Base-by-base conservation (phyloP, 2,113 vertebrate species). In the Lutjanus erythropterus region DNA sequence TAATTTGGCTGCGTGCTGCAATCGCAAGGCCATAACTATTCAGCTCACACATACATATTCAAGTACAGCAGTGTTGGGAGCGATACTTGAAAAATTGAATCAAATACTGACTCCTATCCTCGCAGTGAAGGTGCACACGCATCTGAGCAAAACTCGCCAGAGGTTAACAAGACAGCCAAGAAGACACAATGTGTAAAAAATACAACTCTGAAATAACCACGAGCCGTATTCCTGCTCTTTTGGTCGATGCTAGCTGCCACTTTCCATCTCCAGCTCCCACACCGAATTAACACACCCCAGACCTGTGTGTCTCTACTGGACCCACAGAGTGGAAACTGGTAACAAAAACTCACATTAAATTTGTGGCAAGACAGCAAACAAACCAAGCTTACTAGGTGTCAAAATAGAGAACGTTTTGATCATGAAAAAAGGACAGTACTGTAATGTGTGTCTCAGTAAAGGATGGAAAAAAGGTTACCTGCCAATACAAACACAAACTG, bases 1-100 rank as follows among this genome's bases (percentile, higher is more conserved):
- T 84, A 53, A 68, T 84, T 82, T 68, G 60, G 69, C 78, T 25
- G 65, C 35, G 35, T 44, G 37, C 21, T 44, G 23, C 18, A 31
- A 41, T 15, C 55, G 46, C 41, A 23, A 61, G 41, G 27, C 52
- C 19, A 60, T 4, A 16, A 21, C 59, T 62, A 23, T 39, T 47
- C 10, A 46, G 73, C 64, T 37, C 21, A 14, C 19, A 75, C 31
- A 42, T 47, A 33, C 33, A 56, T 25, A 25, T n/a, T 2, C 39
- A 39, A 39, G 39, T 11, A n/a, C n/a, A n/a, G n/a, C n/a, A 42
- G 53, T 27, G 42, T 23, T 29, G 25, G 31, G 39, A 16, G 49
- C 42, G 10, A 44, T 33, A 68, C 9, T 72, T 44, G 25, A 15
- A 59, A 56, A 69, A 60, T 16, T 2, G 21, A 47, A 41, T 67